These are phyloP conservation scores for Muschampia plurimacula DNA, from an alignment of 2,888 invertebrate genomes.

Conservation along the genomic window DNA sequence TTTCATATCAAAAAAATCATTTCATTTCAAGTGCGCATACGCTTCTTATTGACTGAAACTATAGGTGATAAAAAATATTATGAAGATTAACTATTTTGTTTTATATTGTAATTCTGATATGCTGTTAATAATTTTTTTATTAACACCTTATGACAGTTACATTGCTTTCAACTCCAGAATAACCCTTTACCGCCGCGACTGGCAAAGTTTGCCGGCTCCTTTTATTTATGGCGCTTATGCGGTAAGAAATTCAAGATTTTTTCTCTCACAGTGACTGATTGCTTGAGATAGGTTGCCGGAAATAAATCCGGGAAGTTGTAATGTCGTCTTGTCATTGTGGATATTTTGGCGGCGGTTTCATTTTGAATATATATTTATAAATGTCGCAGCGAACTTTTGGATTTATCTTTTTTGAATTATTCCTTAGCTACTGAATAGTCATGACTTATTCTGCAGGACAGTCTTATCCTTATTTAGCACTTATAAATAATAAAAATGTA, in stretches of 20 bases:
- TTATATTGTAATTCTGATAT: too few relatives aligned
- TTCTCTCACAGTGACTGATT: constrained; percentile 48
- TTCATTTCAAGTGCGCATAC: too few relatives aligned
- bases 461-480: too few relatives aligned
- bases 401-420: too few relatives aligned
- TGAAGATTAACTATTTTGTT: too few relatives aligned
- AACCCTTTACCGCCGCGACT: constrained; percentile 51
- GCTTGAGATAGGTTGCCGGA: constrained; percentile 37
- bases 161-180: constrained; percentile 54
- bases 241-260: constrained; percentile 65
- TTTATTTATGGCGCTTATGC: constrained; percentile 72
- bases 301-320: constrained; percentile 38
- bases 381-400: background rate
- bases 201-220: constrained; percentile 63
- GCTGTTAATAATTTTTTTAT: background rate
- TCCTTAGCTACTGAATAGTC: too few relatives aligned
- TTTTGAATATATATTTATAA: background rate
- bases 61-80: too few relatives aligned
- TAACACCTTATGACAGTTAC: background rate
- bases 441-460: too few relatives aligned
- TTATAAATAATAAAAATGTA: too few relatives aligned
- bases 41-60: too few relatives aligned
- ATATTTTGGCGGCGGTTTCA: constrained; percentile 6
- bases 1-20: too few relatives aligned
- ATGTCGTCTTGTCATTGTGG: constrained; percentile 31